These are phyloP conservation scores for Myotis daubentonii DNA, from an alignment of 2,797 vertebrate species.

Conservation along the genomic window DNA sequence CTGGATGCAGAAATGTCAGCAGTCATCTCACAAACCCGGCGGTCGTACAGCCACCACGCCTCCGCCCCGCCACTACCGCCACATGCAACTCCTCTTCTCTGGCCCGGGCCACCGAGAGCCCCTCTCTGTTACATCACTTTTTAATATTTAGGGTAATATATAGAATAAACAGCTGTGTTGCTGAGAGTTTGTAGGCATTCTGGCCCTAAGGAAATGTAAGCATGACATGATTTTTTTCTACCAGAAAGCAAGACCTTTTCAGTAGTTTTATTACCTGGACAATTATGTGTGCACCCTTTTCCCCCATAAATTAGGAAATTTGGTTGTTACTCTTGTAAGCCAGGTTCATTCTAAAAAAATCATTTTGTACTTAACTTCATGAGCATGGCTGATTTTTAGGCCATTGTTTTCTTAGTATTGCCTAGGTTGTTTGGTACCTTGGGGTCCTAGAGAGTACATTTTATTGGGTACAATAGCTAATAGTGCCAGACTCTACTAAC, in stretches of 20 bases:
- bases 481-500: not conserved
- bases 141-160: not conserved
- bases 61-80: too few species aligned
- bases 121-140: not conserved
- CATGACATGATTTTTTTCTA: not conserved
- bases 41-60: too few species aligned
- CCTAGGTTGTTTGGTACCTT: not conserved
- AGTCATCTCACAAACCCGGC: constrained; percentile 88
- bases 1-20: constrained; percentile 91
- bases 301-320: not conserved
- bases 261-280: not conserved
- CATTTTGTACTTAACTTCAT: not conserved
- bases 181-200: not conserved
- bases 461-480: not conserved
- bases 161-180: not conserved
- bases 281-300: not conserved
- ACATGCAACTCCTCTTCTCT: too few species aligned
- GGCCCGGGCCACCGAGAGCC: too few species aligned
- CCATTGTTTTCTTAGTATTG: not conserved
- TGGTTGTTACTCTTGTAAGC: not conserved
- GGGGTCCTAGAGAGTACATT: not conserved
- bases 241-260: not conserved
- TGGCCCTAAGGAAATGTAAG: not conserved
- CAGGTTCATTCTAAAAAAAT: not conserved
- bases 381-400: not conserved